Base-by-base conservation (phyloP, 2,113 vertebrate species). In the Silurus glanis region DNA sequence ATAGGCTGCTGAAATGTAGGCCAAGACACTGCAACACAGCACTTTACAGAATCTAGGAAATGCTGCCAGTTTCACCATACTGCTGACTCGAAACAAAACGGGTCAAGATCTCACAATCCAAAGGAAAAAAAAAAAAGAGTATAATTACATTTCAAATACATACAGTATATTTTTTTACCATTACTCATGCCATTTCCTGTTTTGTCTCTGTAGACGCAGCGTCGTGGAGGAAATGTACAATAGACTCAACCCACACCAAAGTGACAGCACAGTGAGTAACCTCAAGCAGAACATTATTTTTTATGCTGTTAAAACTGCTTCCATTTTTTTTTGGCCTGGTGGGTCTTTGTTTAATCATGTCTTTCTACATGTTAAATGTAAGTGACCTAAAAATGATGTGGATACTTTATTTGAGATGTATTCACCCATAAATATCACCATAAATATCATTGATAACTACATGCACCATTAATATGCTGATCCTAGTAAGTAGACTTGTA, bases 151-250 rank as follows among this genome's bases (percentile, higher is more conserved):
- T 55, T 82, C 13, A 69, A 28, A 72, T 51, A 74, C 45, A 72
- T 6, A 49, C 28, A 47, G 13, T 47, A 6, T 23, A 9, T 45
- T 2, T 37, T 37, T 37, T 37, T 37, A 23, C 28, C 21, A 9
- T 78, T 23, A 14, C 59, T 85, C 25, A 78, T 59, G 10, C 86
- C 84, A 58, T 82, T 82, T 75, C 80, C 83, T 86, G 21, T 87
- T 82, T 90, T 21, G 88, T 86, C 83, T 25, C 86, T 85, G 93
- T 85, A 99, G 98, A 94, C 96, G 97, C 95, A 99, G 96, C 94
- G 95, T 98, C 93, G 96, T 99, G 94, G 98, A 99, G 96, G 97
- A 97, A 1, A 96, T 98, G 94, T 99, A 98, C 95, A 98, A 97
- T 96, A 97, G 95, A 95, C 96, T 99, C 95, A 98, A 97, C 94